Base-by-base conservation (phyloP, 2,888 invertebrate genomes). In the Malthinus seriepunctatus region DNA sequence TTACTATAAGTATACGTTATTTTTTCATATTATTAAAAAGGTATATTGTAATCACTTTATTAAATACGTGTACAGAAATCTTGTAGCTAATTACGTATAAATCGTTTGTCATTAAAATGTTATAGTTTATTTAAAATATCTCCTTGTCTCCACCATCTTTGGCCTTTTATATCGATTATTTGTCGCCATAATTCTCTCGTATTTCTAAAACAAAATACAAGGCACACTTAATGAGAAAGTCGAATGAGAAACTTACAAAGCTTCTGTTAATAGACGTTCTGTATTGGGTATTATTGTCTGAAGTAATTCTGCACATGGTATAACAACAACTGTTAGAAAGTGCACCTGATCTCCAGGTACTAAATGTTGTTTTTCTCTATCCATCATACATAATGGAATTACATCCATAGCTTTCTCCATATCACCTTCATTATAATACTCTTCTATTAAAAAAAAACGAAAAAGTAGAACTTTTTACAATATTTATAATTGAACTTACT, bases 331-430 rank as follows among this genome's bases (percentile, higher is more conserved):
- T 0, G 81, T 79, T 12, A 86, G 74, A 77, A 86, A 87, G 72
- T 86, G 83, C 11, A 85, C 82, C 79, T 88, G 87, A 65, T 86
- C 86, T 15, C 84, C 83, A 0, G 86, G 86, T 70, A 86, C 83
- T 72, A 81, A 81, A 60, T 79, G 67, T 61, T 79, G 73, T 67
- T 85, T 84, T 2, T 82, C 81, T 42, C 86, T 78, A 73, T 87
- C 86, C 86, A 87, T 86, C 80, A 86, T 83, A 60, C 84, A 82
- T 4, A 86, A 78, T 0, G 86, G 86, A 0, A 78, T 80, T 69
- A 84, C 80, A 42, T 86, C 86, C 80, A 85, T 78, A 4, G 71
- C 74, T 31, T 84, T 84, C 71, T 87, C 85, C 32, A 76, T 74
- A 70, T 87, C 87, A 0, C 86, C 87, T 83, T 87, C 76, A 38